Conservation (phyloP, 2,113 vertebrate genomes). For the Sander vitreus region DNA sequence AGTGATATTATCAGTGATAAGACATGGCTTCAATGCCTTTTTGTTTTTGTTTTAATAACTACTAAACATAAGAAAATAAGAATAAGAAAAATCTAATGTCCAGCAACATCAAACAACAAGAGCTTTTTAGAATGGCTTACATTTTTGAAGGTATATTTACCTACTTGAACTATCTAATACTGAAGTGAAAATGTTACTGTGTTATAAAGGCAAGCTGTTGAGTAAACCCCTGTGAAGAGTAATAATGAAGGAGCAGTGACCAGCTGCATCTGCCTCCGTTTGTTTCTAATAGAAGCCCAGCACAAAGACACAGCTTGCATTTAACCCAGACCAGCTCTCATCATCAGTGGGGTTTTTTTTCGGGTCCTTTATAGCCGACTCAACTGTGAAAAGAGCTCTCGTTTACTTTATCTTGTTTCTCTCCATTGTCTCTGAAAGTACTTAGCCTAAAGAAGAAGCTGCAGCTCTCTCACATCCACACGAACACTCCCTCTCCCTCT, state of each 20-base stretch:
- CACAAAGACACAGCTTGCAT: conserved; percentile 14
- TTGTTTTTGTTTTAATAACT: too few relatives aligned
- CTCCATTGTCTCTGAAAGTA: conserved; percentile 9
- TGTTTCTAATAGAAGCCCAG: conserved; percentile 1
- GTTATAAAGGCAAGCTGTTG: background rate
- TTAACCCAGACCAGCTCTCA: conserved; percentile 31
- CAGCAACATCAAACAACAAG: background rate
- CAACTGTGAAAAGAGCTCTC: conserved; percentile 8
- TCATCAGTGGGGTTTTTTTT: conserved; percentile 19
- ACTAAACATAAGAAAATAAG: background rate
- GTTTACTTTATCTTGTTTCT: conserved; percentile 9
- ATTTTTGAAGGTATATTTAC: background rate
- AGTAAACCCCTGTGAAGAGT: background rate
- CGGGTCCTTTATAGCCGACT: conserved; percentile 2
- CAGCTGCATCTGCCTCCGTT: conserved; percentile 2
- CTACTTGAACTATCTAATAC: background rate
- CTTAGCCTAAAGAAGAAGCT: conserved; percentile 4
- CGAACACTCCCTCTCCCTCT: background rate
- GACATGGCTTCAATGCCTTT: background rate
- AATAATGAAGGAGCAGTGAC: conserved; percentile 9
- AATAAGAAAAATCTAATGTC: background rate
- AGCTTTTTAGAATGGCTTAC: background rate
- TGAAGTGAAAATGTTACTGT: background rate
- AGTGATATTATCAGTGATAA: background rate
- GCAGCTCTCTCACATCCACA: background rate